Base-by-base conservation (phyloP, 2,113 vertebrate genomes). In the Nymphicus hollandicus region DNA sequence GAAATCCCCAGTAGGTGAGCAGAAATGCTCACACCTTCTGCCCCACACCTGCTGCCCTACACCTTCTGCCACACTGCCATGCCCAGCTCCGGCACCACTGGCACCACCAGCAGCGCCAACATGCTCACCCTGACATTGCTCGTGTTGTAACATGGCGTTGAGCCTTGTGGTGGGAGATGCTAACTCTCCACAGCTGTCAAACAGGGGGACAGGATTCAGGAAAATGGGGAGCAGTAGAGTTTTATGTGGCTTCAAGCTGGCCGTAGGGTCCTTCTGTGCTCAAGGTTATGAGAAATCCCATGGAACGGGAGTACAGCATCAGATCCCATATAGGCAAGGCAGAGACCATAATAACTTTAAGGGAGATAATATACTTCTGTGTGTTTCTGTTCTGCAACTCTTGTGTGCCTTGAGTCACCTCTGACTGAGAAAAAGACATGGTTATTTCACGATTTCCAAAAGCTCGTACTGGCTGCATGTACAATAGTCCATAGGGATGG, bases 51-150 rank as follows among this genome's bases (percentile, higher is more conserved):
- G n/a, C n/a, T n/a, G n/a, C n/a, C 60, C 50, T 66, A 13, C 1
- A 2, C 31, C 22, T 61, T 61, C 73, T 86, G 56, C 37, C 7
- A 1, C 5, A 5, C 11, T 4, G 1, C 65, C 6, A 2, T 87
- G 64, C 52, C 64, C 73, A 81, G 74, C 46, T 23, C 46, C 3
- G 29, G 58, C 60, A 49, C 17, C 70, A n/a, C 28, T 6, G 4
- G 28, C 69, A 86, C 64, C 29, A 8, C 35, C 1, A 0, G 52
- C 46, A 78, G 63, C 49, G 10, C 50, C 2, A 5, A 84, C 44
- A 55, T 0, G 0, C 68, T 70, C 37, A 46, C 19, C 11, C 50
- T 2, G 2, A 27, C 0, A 2, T 23, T 3, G 3, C 69, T 84
- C 1, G 0, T 46, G 61, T 76, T 43, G 5, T 60, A 61, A 63